A percentile compares a stretch with the other conserved stretches of the same genome.
Evolutionary conservation across 1,140 invertebrate species (phyloP).

Genomic region (Periplaneta americana): DNA sequence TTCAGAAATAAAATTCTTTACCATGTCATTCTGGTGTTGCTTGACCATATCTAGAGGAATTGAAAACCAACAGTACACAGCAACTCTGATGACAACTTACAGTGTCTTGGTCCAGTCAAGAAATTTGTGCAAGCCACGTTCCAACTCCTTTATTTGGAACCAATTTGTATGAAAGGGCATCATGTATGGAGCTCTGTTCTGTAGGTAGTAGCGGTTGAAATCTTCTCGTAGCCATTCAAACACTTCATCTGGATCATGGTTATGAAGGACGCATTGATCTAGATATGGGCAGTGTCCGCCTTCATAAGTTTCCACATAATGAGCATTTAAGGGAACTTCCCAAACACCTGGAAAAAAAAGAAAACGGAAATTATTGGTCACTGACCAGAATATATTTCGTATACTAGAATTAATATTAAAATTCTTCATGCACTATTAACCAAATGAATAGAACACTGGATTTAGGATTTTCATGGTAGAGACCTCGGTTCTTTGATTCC

Average conservation of each 20-base stretch:
- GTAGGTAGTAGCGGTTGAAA: slow-evolving; percentile 78
- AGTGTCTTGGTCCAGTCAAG: slow-evolving; percentile 70
- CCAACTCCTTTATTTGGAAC: slow-evolving; percentile 86
- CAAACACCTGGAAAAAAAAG: slow-evolving; percentile 61
- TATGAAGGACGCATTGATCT: slow-evolving; percentile 89
- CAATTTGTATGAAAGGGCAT: slow-evolving; percentile 93
- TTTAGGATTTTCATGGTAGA: too few species aligned
- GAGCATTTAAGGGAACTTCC: slow-evolving; percentile 91
- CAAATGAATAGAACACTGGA: too few species aligned
- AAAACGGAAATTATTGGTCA: neutral
- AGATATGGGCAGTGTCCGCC: slow-evolving; percentile 89
- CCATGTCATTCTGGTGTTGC: too few species aligned
- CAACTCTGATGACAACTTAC: too few species aligned
- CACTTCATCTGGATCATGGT: slow-evolving; percentile 79
- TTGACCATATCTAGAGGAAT: too few species aligned
- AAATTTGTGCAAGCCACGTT: slow-evolving; percentile 80
- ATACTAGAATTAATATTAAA: neutral
- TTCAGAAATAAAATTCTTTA: too few species aligned
- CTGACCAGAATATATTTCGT: neutral
- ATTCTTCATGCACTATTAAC: too few species aligned
- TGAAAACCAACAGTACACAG: too few species aligned
- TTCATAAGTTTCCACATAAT: slow-evolving; percentile 82
- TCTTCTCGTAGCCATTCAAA: slow-evolving; percentile 89
- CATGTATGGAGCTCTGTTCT: slow-evolving; percentile 87
- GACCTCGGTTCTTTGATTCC: too few species aligned